phyloP scores from a whole-genome alignment of 2,797 vertebrate species.

The Alosa sapidissima region DNA sequence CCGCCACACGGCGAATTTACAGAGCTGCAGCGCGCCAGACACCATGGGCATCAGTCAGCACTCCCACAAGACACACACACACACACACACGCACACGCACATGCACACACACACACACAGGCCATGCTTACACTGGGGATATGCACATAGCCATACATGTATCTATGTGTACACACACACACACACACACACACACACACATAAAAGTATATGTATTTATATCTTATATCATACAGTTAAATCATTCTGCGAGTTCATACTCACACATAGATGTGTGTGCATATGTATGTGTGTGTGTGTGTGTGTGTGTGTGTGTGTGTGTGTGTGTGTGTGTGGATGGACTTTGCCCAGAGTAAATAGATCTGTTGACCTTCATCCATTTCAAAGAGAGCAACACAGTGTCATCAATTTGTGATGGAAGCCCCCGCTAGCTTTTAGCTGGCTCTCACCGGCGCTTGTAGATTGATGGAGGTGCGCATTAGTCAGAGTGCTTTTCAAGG shows the following conservation, averaged over 20 bases:
- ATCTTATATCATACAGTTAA: background rate
- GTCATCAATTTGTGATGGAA: constrained; percentile 48
- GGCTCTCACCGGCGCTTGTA: constrained; percentile 39
- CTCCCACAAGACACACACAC: constrained; percentile 26
- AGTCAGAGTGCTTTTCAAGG: constrained; percentile 57
- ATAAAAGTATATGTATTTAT: background rate
- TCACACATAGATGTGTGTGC: constrained; percentile 16
- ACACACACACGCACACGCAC: constrained; percentile 21
- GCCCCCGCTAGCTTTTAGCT: constrained; percentile 51
- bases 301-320: constrained; percentile 20
- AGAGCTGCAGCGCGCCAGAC: constrained; percentile 19
- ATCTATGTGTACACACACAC: background rate
- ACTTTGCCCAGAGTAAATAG: constrained; percentile 38
- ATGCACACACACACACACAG: background rate
- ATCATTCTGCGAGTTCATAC: background rate
- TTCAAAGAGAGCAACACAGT: constrained; percentile 41
- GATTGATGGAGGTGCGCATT: constrained; percentile 53
- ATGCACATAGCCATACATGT: background rate
- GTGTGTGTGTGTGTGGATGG: constrained; percentile 17
- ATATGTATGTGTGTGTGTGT: background rate
- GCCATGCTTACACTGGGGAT: background rate
- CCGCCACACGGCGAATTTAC: constrained; percentile 35
- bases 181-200: too few species aligned
- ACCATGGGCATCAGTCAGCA: constrained; percentile 1
- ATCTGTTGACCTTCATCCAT: constrained; percentile 43